Conservation (phyloP, 2,888 invertebrate genomes). For the Colletes collaris region DNA sequence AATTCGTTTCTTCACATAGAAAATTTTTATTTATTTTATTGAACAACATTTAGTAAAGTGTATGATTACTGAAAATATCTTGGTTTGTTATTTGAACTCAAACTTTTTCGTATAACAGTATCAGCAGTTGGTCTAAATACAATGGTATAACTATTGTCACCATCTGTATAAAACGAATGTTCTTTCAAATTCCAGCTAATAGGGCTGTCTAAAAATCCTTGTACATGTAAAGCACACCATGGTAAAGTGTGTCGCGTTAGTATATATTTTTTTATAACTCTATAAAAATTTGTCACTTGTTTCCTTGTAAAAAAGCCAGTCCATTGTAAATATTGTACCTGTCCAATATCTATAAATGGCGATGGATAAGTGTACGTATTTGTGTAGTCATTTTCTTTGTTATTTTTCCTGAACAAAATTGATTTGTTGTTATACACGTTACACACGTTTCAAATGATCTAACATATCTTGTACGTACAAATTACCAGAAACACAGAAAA, state of each 20-base stretch:
- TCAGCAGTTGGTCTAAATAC: slow-evolving; percentile 80
- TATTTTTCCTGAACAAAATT: slow-evolving; percentile 70
- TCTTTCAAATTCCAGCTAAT: slow-evolving; percentile 83
- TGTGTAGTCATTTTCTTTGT: slow-evolving; percentile 78
- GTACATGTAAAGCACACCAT: slow-evolving; percentile 84
- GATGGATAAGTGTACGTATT: slow-evolving; percentile 82
- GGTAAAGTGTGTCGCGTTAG: slow-evolving; percentile 73
- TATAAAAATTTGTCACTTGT: slow-evolving; percentile 80
- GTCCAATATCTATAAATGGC: slow-evolving; percentile 76
- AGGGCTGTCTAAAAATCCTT: slow-evolving; percentile 85
- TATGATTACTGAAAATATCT: slow-evolving; percentile 68
- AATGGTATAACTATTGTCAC: slow-evolving; percentile 84
- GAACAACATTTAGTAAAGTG: slow-evolving; percentile 39
- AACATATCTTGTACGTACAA: slow-evolving; percentile 70
- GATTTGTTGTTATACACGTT: slow-evolving; percentile 7
- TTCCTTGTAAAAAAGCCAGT: slow-evolving; percentile 84
- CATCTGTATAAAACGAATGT: slow-evolving; percentile 83
- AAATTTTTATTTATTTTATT: slow-evolving; percentile 30
- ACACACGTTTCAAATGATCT: slow-evolving; percentile 19
- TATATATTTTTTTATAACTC: slow-evolving; percentile 76
- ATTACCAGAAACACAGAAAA: slow-evolving; percentile 83
- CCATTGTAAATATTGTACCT: slow-evolving; percentile 82
- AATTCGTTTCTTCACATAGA: slow-evolving; percentile 26
- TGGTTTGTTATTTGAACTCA: slow-evolving; percentile 81
- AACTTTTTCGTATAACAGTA: slow-evolving; percentile 78